Evolutionary conservation across 1,140 invertebrate species (phyloP).

Genomic region (Coptotermes formosanus): DNA sequence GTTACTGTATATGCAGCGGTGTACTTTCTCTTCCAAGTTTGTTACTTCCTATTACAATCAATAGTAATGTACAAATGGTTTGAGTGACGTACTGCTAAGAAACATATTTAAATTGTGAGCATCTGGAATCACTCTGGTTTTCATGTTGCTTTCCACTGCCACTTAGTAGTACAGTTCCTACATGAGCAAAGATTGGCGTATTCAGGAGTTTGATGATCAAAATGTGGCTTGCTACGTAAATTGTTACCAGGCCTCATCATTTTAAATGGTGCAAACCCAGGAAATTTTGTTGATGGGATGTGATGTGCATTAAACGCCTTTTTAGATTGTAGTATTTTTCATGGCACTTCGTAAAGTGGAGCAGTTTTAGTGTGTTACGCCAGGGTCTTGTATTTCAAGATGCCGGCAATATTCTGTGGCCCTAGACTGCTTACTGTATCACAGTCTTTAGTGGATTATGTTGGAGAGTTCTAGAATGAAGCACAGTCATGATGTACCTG

Average conservation of each 20-base stretch:
- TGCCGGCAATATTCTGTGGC: too few species aligned
- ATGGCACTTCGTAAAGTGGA: too few species aligned
- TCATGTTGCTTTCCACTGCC: not conserved
- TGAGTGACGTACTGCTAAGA: not conserved
- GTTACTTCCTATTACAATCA: not conserved
- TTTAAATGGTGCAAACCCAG: not conserved
- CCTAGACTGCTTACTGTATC: too few species aligned
- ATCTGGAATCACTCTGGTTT: not conserved
- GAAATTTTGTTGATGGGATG: not conserved
- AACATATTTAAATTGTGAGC: not conserved
- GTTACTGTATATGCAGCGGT: not conserved
- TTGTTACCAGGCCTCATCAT: not conserved
- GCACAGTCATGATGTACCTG: too few species aligned
- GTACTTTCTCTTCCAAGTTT: not conserved
- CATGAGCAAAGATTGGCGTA: not conserved
- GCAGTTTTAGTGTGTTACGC: too few species aligned
- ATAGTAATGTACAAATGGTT: not conserved
- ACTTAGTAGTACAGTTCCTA: constrained; percentile 9
- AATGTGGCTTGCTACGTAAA: not conserved
- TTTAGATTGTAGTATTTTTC: too few species aligned
- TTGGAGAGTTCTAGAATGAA: too few species aligned
- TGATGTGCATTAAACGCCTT: not conserved
- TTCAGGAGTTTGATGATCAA: not conserved
- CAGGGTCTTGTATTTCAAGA: too few species aligned
- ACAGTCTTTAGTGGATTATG: too few species aligned